Evolutionary conservation across 1,140 invertebrate species (phyloP).

Genomic region (Tetragnatha versicolor): DNA sequence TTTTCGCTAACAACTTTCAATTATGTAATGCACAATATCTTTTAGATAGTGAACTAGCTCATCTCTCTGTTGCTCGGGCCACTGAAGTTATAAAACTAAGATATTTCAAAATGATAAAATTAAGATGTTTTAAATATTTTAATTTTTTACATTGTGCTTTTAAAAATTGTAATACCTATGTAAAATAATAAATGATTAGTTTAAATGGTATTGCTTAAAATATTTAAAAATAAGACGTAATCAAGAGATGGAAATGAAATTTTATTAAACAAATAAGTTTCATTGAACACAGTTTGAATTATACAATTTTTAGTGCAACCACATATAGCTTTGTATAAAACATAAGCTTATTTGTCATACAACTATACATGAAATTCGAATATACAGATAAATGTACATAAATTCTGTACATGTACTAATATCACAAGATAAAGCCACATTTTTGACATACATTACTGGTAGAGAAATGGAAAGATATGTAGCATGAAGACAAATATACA

Average conservation of each 20-base stretch:
- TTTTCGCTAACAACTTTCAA: no score
- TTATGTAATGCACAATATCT: no score
- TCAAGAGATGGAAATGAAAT: slow-evolving; percentile 28
- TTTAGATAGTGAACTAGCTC: no score
- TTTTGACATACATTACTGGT: slow-evolving; percentile 21
- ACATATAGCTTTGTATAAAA: slow-evolving; percentile 44
- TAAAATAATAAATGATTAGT: no score
- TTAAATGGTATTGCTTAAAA: no score
- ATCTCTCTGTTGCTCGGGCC: no score
- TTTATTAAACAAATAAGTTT: slow-evolving; percentile 40
- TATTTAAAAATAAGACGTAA: no score
- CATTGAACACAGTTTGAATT: slow-evolving; percentile 21
- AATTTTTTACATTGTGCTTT: no score
- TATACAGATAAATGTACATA: slow-evolving; percentile 46
- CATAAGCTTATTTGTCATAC: slow-evolving; percentile 43
- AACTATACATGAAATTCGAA: slow-evolving; percentile 40
- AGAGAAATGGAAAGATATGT: slow-evolving; percentile 51
- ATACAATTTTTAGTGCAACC: slow-evolving; percentile 24
- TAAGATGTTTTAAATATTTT: no score
- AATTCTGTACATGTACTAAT: slow-evolving; percentile 22
- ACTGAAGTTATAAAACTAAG: no score
- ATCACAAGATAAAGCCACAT: slow-evolving; percentile 45
- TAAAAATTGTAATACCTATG: no score
- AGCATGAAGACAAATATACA: slow-evolving; percentile 17
- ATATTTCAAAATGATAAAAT: no score